phyloP scores from a whole-genome alignment of 2,888 invertebrate species.

The Myopa tessellatipennis region DNA sequence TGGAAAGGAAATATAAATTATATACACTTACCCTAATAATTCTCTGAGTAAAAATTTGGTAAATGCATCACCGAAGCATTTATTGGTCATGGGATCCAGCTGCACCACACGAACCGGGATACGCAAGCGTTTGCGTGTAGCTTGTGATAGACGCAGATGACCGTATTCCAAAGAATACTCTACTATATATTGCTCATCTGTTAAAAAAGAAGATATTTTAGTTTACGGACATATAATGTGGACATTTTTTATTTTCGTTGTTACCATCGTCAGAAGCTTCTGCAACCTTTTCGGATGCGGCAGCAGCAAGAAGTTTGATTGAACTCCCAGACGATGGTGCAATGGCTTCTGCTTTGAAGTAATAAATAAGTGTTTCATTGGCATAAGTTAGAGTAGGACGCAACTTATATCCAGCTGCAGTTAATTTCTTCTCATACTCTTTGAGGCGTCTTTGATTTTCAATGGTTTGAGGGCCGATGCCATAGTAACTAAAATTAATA shows the following conservation, averaged over 20 bases:
- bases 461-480: constrained; percentile 62
- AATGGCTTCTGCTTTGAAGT: constrained; percentile 52
- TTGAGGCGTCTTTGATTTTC: constrained; percentile 55
- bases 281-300: constrained; percentile 37
- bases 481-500: constrained; percentile 54
- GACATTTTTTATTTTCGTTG: background rate
- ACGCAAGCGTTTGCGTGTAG: constrained; percentile 85
- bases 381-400: constrained; percentile 55
- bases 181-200: constrained; percentile 94
- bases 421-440: constrained; percentile 54
- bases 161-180: constrained; percentile 99
- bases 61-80: constrained; percentile 94
- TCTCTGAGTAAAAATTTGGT: constrained; percentile 90
- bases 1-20: background rate
- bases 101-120: constrained; percentile 91
- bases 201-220: background rate
- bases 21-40: constrained; percentile 77
- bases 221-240: background rate
- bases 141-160: constrained; percentile 88
- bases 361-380: constrained; percentile 58
- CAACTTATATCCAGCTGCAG: constrained; percentile 53
- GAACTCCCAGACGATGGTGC: constrained; percentile 22
- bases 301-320: background rate
- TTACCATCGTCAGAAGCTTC: constrained; percentile 44
- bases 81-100: constrained; percentile 86